Conservation (phyloP, 2,797 vertebrate species). For the Meriones psammophilus region DNA sequence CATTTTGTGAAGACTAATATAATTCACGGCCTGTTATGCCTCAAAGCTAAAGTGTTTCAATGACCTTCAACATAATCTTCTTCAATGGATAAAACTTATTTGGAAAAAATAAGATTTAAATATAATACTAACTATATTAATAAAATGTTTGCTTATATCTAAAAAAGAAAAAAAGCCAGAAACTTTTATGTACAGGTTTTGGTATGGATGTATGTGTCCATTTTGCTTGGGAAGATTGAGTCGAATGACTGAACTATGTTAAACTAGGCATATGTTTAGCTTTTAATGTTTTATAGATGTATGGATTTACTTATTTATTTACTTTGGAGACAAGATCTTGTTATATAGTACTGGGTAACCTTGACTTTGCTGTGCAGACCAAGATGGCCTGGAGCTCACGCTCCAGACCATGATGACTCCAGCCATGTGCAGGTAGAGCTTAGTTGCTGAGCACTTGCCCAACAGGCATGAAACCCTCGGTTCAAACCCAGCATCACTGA, state of each 20-base stretch:
- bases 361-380: background rate
- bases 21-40: no score
- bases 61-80: no score
- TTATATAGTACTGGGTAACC: background rate
- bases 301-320: background rate
- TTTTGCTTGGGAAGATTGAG: constrained; percentile 8
- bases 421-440: background rate
- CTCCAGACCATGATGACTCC: no score
- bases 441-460: background rate
- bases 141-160: no score
- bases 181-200: background rate
- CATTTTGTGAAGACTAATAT: no score
- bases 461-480: background rate
- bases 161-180: background rate
- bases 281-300: background rate
- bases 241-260: background rate
- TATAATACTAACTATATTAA: no score
- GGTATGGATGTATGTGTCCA: background rate
- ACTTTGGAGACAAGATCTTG: background rate
- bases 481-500: background rate
- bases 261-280: background rate
- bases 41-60: no score
- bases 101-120: no score
- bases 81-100: no score
- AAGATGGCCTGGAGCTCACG: background rate